Percentiles rank a stretch among this genome's conserved stretches.
Conservation (phyloP, 2,888 invertebrate species). For the Operophtera brumata region DNA sequence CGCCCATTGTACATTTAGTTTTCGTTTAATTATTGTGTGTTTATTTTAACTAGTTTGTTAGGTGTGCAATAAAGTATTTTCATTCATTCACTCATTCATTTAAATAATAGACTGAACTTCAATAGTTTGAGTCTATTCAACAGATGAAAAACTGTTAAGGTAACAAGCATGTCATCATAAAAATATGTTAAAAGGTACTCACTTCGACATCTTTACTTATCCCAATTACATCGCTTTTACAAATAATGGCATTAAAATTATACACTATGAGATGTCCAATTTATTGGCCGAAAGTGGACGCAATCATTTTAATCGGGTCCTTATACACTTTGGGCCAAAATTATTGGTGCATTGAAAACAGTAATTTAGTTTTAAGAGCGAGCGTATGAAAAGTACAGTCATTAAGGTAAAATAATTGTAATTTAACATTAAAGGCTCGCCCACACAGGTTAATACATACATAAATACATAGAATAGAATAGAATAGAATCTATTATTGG, state of each 20-base stretch:
- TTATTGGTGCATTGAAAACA: slow-evolving; percentile 64
- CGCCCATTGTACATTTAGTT: no score
- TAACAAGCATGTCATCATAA: slow-evolving; percentile 13
- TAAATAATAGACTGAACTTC: no score
- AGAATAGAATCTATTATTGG: no score
- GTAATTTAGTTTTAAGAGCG: slow-evolving; percentile 51
- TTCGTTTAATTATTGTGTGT: no score
- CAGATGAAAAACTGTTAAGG: no score
- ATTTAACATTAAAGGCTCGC: slow-evolving; percentile 4
- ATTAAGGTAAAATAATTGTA: slow-evolving; percentile 23
- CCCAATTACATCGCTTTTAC: slow-evolving; percentile 62
- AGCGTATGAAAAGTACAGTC: slow-evolving; percentile 17
- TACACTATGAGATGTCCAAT: slow-evolving; percentile 69
- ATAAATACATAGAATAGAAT: no score
- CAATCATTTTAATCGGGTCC: slow-evolving; percentile 67
- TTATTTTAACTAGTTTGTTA: no score
- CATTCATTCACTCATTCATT: no score
- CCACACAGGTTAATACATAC: no score
- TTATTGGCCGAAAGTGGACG: slow-evolving; percentile 63
- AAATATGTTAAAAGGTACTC: slow-evolving; percentile 21
- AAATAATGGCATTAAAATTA: slow-evolving; percentile 69
- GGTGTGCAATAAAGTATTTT: no score
- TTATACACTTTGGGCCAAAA: slow-evolving; percentile 59
- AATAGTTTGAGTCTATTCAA: no score
- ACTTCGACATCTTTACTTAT: slow-evolving; percentile 34